Evolutionary conservation across 2,888 invertebrate species (phyloP).

Genomic region (Heteropelma amictum): DNA sequence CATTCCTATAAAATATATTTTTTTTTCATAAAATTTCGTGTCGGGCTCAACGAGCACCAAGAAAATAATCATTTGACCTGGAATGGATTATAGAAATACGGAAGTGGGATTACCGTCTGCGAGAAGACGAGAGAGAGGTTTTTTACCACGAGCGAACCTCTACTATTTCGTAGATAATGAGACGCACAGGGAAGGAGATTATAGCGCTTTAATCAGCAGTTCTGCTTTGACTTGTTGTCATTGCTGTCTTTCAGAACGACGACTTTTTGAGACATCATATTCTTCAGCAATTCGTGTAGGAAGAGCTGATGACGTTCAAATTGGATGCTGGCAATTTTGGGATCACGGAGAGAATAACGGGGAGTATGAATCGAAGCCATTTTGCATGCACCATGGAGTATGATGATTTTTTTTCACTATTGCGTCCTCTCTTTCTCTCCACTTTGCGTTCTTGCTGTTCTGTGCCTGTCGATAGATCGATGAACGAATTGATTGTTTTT

Average conservation of each 20-base stretch:
- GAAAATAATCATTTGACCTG: neutral
- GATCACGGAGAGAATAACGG: too few species aligned
- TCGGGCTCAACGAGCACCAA: too few species aligned
- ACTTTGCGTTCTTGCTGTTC: too few species aligned
- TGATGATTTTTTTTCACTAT: too few species aligned
- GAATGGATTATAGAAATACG: neutral
- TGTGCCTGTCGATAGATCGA: too few species aligned
- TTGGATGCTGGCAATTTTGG: slow-evolving; percentile 3
- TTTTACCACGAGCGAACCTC: neutral
- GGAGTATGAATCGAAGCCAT: too few species aligned
- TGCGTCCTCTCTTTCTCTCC: too few species aligned
- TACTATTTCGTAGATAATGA: slow-evolving; percentile 4
- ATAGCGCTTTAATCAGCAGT: slow-evolving; percentile 10
- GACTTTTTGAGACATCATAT: neutral
- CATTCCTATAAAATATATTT: too few species aligned
- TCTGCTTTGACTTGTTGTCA: neutral
- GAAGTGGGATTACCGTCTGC: neutral
- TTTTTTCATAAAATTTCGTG: too few species aligned
- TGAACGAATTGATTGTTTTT: too few species aligned
- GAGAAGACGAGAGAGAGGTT: neutral
- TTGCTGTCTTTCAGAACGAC: neutral
- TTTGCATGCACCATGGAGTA: too few species aligned
- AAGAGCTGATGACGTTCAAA: neutral
- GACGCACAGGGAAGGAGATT: neutral
- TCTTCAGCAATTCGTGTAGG: neutral